A percentile compares a stretch with the other conserved stretches of the same genome.
phyloP scores from a whole-genome alignment of 2,888 invertebrate species.

The Gortyna flavago region DNA sequence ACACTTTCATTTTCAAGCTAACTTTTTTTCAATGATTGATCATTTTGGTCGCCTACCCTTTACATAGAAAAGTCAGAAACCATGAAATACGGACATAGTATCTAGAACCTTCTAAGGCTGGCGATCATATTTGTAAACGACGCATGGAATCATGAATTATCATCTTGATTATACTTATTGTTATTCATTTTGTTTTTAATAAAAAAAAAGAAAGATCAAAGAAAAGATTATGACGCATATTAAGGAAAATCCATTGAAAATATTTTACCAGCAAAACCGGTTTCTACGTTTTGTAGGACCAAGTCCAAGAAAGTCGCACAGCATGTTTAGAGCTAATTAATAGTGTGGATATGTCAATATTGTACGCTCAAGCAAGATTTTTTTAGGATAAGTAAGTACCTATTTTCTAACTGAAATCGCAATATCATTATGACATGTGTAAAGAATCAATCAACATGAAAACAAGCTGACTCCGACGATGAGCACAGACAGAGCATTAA shows the following conservation, averaged over 20 bases:
- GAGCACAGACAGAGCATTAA: neutral
- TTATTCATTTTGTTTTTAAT: neutral
- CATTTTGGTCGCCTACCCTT: neutral
- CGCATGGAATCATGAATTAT: constrained; percentile 9
- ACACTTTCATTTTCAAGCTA: constrained; percentile 17
- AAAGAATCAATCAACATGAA: constrained; percentile 29
- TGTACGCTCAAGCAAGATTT: constrained; percentile 24
- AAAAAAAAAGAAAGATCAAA: neutral
- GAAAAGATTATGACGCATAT: neutral
- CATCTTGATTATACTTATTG: neutral
- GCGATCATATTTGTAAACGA: neutral
- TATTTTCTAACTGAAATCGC: constrained; percentile 4
- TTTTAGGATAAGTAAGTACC: constrained; percentile 4
- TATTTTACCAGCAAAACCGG: neutral
- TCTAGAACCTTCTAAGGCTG: constrained; percentile 8
- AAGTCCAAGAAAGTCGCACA: constrained; percentile 37
- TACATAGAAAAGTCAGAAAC: neutral
- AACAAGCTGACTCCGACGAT: constrained; percentile 21
- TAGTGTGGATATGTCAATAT: constrained; percentile 25
- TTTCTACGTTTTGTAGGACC: constrained; percentile 2
- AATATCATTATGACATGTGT: constrained; percentile 25
- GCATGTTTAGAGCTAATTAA: constrained; percentile 29
- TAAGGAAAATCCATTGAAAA: constrained; percentile 23
- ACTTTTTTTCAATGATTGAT: neutral
- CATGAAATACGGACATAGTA: neutral